Evolutionary conservation across 2,113 vertebrate species (phyloP).

Genomic region (Notiomystis cincta): DNA sequence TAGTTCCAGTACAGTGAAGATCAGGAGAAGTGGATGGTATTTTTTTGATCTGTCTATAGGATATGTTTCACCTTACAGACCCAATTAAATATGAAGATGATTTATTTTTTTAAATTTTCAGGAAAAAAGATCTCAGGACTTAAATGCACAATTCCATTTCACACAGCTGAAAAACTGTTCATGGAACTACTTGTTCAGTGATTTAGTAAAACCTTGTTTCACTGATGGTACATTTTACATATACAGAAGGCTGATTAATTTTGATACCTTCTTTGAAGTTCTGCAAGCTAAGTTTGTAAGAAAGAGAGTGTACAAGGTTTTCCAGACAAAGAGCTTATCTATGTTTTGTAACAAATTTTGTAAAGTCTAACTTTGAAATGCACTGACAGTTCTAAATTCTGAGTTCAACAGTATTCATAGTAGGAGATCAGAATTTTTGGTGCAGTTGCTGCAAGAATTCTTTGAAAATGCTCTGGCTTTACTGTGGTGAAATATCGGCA

Average conservation of each 20-base stretch:
- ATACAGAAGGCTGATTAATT: constrained; percentile 13
- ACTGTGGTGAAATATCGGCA: not conserved
- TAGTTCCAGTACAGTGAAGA: not conserved
- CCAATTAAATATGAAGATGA: not conserved
- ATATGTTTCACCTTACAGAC: not conserved
- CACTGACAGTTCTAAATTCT: not conserved
- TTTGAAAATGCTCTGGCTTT: not conserved
- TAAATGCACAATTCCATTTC: not conserved
- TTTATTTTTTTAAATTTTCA: constrained; percentile 31
- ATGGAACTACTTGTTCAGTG: constrained; percentile 23
- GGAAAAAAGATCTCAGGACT: not conserved
- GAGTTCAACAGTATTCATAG: not conserved
- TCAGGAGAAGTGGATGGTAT: not conserved
- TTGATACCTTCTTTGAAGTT: constrained; percentile 33
- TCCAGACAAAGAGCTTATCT: not conserved
- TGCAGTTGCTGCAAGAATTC: not conserved
- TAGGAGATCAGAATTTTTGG: not conserved
- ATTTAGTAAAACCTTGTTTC: constrained; percentile 16
- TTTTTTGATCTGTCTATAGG: not conserved
- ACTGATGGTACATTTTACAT: constrained; percentile 13
- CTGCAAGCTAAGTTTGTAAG: not conserved
- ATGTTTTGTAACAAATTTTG: not conserved
- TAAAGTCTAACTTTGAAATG: not conserved
- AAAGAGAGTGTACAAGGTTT: not conserved
- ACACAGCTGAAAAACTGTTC: constrained; percentile 11